These are phyloP conservation scores for Enteromius paludinosus DNA, from an alignment of 2,797 vertebrate genomes.

Conservation along the genomic window DNA sequence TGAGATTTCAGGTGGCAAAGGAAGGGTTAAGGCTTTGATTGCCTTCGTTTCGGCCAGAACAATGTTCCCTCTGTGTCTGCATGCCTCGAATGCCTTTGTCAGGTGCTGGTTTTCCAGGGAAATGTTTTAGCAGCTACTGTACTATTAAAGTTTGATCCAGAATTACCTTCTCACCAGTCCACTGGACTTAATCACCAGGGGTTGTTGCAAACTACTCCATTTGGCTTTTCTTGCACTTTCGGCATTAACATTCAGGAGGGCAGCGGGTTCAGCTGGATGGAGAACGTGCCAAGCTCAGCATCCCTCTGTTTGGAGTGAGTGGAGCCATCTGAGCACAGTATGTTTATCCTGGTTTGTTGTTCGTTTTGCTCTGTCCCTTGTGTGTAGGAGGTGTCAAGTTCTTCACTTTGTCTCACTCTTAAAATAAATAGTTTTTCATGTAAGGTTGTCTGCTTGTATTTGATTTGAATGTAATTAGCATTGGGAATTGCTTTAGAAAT, in stretches of 20 bases:
- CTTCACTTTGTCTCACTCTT: conserved; percentile 15
- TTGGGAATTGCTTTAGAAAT: background rate
- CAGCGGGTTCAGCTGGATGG: conserved; percentile 49
- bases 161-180: conserved; percentile 53
- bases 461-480: background rate
- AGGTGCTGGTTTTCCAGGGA: conserved; percentile 68
- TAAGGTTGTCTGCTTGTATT: background rate
- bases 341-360: conserved; percentile 43
- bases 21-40: conserved; percentile 50
- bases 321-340: conserved; percentile 39
- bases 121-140: conserved; percentile 61
- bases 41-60: conserved; percentile 53
- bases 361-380: conserved; percentile 2
- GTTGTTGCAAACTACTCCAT: conserved; percentile 17
- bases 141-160: conserved; percentile 57
- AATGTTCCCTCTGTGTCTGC: conserved; percentile 60
- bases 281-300: conserved; percentile 32
- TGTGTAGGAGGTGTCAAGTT: conserved; percentile 21
- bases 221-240: conserved; percentile 37
- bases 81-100: conserved; percentile 69
- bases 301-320: conserved; percentile 30
- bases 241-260: conserved; percentile 30
- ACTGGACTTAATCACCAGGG: conserved; percentile 10
- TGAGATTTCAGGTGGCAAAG: conserved; percentile 13
- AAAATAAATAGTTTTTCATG: background rate